These are phyloP conservation scores for Gasteruption jaculator DNA, from an alignment of 2,888 invertebrate genomes.

Conservation along the genomic window DNA sequence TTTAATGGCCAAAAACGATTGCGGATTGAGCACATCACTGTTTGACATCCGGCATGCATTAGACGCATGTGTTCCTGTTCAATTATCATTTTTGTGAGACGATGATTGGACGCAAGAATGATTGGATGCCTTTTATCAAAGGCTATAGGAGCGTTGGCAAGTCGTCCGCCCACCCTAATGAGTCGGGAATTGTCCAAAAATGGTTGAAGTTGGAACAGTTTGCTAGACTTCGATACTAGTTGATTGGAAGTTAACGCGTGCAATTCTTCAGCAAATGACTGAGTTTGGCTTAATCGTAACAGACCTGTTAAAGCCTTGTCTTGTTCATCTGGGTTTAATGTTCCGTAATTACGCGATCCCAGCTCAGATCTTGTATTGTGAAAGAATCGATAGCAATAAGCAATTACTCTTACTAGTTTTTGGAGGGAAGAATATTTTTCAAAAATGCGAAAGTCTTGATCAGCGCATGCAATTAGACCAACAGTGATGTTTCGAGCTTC, in stretches of 20 bases:
- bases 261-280: too few species aligned
- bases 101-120: constrained; percentile 4
- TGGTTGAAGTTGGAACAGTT: constrained; percentile 7
- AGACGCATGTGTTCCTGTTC: constrained; percentile 3
- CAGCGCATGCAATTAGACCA: not conserved
- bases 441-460: not conserved
- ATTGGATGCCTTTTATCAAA: constrained; percentile 1
- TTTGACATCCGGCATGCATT: constrained; percentile 9
- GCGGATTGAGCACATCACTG: too few species aligned
- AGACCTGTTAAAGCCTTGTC: too few species aligned
- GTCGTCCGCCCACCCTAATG: constrained; percentile 9
- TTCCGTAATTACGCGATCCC: too few species aligned
- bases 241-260: too few species aligned
- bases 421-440: not conserved
- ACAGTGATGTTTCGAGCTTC: not conserved
- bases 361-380: too few species aligned
- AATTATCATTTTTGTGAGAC: constrained; percentile 4
- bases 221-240: too few species aligned
- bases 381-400: constrained; percentile 1
- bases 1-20: constrained; percentile 4
- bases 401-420: constrained; percentile 1
- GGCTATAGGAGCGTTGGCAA: constrained; percentile 1
- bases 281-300: too few species aligned
- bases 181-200: constrained; percentile 6
- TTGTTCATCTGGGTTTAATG: too few species aligned